These are phyloP conservation scores for Picus viridis DNA, from an alignment of 2,797 vertebrate genomes.

Conservation along the genomic window DNA sequence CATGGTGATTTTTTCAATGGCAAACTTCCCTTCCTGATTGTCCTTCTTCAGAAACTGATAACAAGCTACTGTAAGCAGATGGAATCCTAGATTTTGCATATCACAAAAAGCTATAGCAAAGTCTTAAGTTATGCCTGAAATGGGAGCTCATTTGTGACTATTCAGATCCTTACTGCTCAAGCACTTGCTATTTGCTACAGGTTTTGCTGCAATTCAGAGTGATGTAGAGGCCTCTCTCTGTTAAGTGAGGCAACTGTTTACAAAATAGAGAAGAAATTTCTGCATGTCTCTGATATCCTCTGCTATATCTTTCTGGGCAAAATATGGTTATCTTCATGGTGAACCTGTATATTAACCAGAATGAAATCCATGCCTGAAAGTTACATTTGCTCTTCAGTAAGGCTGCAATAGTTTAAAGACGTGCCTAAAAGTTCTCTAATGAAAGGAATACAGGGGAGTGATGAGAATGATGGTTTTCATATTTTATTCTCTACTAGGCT, in stretches of 20 bases:
- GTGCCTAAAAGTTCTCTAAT: not conserved
- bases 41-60: not conserved
- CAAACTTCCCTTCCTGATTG: not conserved
- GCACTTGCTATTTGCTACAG: not conserved
- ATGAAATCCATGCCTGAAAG: not conserved
- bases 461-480: not conserved
- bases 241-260: not conserved
- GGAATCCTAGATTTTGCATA: not conserved
- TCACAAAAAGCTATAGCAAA: not conserved
- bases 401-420: not conserved
- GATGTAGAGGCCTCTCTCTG: not conserved
- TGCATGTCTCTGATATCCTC: not conserved
- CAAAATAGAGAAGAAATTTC: not conserved
- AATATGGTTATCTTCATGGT: not conserved
- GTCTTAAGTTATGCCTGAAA: not conserved
- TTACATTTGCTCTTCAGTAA: not conserved
- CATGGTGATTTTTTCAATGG: not conserved
- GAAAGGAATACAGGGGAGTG: not conserved
- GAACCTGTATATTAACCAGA: not conserved
- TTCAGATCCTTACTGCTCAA: slow-evolving; percentile 13
- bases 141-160: slow-evolving; percentile 21
- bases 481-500: not conserved
- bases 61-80: not conserved
- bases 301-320: not conserved
- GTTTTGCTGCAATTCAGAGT: not conserved